Conservation (phyloP, 2,113 vertebrate species). For the Smithornis capensis region DNA sequence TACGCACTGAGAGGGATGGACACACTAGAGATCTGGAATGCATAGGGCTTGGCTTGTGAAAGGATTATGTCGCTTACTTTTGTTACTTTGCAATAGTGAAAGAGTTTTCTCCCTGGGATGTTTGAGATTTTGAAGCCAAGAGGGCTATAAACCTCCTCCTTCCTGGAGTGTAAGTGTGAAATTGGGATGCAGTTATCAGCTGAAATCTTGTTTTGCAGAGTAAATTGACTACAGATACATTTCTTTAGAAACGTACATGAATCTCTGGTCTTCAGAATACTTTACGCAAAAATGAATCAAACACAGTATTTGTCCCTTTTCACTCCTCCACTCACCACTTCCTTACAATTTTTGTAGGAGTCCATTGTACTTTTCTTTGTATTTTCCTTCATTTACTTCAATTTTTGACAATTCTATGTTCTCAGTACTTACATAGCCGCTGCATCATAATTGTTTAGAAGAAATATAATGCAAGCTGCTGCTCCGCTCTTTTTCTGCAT, state of each 20-base stretch:
- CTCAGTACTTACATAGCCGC: neutral
- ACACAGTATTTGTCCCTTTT: neutral
- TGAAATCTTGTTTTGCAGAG: neutral
- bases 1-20: neutral
- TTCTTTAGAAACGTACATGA: neutral
- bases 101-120: neutral
- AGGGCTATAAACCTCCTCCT: rapidly evolving
- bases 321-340: neutral
- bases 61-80: neutral
- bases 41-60: neutral
- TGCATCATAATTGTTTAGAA: neutral
- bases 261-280: neutral
- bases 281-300: neutral
- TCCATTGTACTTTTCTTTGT: neutral
- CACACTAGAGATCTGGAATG: neutral
- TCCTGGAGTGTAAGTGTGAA: neutral
- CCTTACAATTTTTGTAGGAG: neutral
- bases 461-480: neutral
- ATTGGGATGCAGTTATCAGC: neutral
- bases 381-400: neutral
- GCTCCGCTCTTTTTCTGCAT: neutral
- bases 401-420: neutral
- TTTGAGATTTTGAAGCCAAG: neutral
- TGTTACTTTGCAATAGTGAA: neutral
- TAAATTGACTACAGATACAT: neutral